These are phyloP conservation scores for Plodia interpunctella DNA, from an alignment of 1,140 invertebrate genomes.

Conservation along the genomic window DNA sequence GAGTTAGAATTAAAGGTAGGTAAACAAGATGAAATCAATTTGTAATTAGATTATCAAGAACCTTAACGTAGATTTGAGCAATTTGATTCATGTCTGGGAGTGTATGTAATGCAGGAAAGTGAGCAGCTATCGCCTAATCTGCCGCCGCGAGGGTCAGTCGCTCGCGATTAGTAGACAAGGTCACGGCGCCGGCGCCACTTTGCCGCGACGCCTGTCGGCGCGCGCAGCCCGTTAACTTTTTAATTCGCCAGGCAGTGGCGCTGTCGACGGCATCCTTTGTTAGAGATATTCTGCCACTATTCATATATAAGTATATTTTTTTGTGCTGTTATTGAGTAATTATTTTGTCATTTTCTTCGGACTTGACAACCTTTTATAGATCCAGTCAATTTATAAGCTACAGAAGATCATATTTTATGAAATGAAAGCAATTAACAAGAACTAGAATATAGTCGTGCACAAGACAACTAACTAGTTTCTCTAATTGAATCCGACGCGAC, in stretches of 20 bases:
- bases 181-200: constrained; percentile 67
- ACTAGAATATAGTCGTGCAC: neutral
- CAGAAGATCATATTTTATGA: neutral
- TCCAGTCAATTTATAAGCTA: neutral
- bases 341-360: neutral
- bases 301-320: constrained; percentile 12
- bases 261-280: constrained; percentile 37
- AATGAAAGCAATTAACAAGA: neutral
- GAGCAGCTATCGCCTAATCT: constrained; percentile 53
- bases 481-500: constrained; percentile 1
- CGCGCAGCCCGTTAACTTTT: constrained; percentile 65
- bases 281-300: neutral
- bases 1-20: neutral
- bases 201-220: constrained; percentile 61
- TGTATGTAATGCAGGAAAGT: constrained; percentile 19
- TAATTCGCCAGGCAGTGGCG: constrained; percentile 57
- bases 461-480: neutral
- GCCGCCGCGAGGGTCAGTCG: constrained; percentile 55
- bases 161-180: constrained; percentile 69
- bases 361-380: neutral
- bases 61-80: neutral
- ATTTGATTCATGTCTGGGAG: neutral
- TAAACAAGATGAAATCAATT: constrained; percentile 8
- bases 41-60: neutral
- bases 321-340: neutral